These are phyloP conservation scores for Aporrectodea caliginosa DNA, from an alignment of 1,140 invertebrate species.

Conservation along the genomic window DNA sequence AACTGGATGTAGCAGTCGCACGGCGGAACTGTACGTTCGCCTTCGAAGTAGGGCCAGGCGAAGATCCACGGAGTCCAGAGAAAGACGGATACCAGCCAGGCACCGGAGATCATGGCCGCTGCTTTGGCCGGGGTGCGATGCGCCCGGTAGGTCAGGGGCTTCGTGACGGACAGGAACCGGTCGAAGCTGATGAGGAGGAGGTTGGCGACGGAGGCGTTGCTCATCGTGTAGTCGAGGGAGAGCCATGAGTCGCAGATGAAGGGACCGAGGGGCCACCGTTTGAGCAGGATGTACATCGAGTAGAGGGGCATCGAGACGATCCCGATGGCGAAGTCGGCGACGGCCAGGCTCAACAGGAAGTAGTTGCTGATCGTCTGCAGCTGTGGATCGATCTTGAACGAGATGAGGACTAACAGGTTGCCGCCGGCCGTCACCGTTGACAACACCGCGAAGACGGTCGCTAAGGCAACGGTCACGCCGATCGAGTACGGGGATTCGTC, in stretches of 20 bases:
- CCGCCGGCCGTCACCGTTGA: constrained; percentile 58
- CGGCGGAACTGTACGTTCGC: constrained; percentile 81
- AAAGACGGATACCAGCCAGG: constrained; percentile 58
- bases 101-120: constrained; percentile 81
- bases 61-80: constrained; percentile 99
- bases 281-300: constrained; percentile 50
- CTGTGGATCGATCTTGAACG: constrained; percentile 88
- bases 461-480: background rate
- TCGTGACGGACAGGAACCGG: constrained; percentile 76
- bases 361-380: constrained; percentile 98
- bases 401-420: constrained; percentile 94
- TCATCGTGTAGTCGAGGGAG: constrained; percentile 76
- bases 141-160: constrained; percentile 93
- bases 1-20: constrained; percentile 96
- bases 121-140: constrained; percentile 87
- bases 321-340: constrained; percentile 52
- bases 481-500: background rate
- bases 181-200: constrained; percentile 74
- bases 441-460: background rate
- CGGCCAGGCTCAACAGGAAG: constrained; percentile 69
- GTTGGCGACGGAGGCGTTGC: constrained; percentile 56
- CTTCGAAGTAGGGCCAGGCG: constrained; percentile 82
- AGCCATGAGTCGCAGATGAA: constrained; percentile 54
- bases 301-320: constrained; percentile 54
- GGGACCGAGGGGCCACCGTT: constrained; percentile 51